phyloP scores from a whole-genome alignment of 1,140 invertebrate species.

The Pseudomyrmex dendroicus region DNA sequence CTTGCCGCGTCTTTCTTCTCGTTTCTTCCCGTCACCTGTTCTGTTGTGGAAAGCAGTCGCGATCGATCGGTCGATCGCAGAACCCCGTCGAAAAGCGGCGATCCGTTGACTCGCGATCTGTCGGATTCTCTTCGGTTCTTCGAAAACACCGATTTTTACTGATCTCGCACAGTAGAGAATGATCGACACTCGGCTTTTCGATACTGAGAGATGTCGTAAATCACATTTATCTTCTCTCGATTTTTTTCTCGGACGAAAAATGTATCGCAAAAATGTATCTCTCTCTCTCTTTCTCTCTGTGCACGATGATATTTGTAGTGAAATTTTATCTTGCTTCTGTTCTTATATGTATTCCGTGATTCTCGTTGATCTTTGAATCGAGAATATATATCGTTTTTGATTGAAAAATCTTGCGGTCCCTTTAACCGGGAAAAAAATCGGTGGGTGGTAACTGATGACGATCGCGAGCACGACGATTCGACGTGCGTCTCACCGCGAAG shows the following conservation, averaged over 20 bases:
- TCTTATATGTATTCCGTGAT: neutral
- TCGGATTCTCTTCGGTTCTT: constrained; percentile 12
- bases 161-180: constrained; percentile 1
- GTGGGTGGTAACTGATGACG: constrained; percentile 18
- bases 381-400: no score
- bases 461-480: constrained; percentile 62
- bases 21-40: constrained; percentile 21
- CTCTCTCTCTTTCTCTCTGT: no score
- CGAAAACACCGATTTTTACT: neutral
- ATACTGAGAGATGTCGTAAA: neutral
- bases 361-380: neutral
- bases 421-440: constrained; percentile 5
- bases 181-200: constrained; percentile 13
- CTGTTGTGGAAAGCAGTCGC: neutral
- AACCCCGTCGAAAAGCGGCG: neutral
- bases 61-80: neutral
- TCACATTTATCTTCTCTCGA: constrained; percentile 15
- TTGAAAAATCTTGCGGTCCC: neutral
- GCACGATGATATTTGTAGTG: neutral
- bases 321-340: neutral
- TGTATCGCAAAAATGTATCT: no score
- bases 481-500: constrained; percentile 24
- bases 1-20: neutral
- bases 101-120: neutral
- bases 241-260: neutral